Evolutionary conservation across 2,888 invertebrate species (phyloP).

Genomic region (Thereva unica): DNA sequence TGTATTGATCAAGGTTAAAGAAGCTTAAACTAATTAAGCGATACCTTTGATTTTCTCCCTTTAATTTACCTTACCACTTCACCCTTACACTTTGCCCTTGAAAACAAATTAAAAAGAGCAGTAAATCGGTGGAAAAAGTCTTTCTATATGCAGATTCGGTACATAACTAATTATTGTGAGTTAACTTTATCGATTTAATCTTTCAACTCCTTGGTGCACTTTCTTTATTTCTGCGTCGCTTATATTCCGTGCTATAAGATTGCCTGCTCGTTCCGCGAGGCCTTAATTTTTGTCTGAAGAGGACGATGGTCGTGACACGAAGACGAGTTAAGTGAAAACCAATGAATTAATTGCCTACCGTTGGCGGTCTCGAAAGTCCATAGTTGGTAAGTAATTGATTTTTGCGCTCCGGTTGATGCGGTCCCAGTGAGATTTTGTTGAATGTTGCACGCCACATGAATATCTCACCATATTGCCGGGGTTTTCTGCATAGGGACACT

Average conservation of each 20-base stretch:
- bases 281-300: constrained; percentile 26
- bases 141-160: too few species aligned
- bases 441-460: constrained; percentile 15
- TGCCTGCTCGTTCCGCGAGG: constrained; percentile 21
- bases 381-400: constrained; percentile 26
- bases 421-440: constrained; percentile 20
- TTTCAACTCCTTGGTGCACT: constrained; percentile 21
- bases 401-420: constrained; percentile 26
- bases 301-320: constrained; percentile 29
- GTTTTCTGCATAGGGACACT: neutral
- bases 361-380: constrained; percentile 18
- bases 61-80: too few species aligned
- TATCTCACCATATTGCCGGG: neutral
- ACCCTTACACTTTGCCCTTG: too few species aligned
- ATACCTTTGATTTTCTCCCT: too few species aligned
- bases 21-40: too few species aligned
- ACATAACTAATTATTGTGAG: too few species aligned
- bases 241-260: constrained; percentile 22
- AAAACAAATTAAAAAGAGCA: too few species aligned
- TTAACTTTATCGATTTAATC: too few species aligned
- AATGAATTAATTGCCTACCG: constrained; percentile 31
- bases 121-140: too few species aligned
- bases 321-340: constrained; percentile 33
- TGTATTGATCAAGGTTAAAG: too few species aligned
- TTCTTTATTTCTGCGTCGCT: neutral